Conservation (phyloP, 2,797 vertebrate species). For the Onychomys torridus region DNA sequence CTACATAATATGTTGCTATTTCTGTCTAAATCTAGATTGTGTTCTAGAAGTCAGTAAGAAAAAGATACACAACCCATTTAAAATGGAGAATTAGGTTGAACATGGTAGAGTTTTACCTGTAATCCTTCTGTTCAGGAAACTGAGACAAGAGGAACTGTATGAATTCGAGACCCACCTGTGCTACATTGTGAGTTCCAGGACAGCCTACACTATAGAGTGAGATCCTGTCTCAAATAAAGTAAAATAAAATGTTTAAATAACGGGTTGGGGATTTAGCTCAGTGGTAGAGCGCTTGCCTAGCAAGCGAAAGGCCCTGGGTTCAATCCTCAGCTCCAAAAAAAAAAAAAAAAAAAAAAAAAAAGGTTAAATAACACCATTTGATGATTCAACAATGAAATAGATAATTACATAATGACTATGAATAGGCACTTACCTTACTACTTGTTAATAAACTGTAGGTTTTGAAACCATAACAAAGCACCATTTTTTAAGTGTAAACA, state of each 20-base stretch:
- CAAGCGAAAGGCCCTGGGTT: no score
- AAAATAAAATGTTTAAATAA: background rate
- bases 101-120: background rate
- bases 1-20: slow-evolving; percentile 14
- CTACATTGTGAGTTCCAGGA: background rate
- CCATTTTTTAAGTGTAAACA: background rate
- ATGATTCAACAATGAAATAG: slow-evolving; percentile 43
- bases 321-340: no score
- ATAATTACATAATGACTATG: slow-evolving; percentile 45
- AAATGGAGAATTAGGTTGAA: slow-evolving; percentile 38
- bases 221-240: background rate
- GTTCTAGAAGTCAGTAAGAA: slow-evolving; percentile 59
- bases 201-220: background rate
- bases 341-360: no score
- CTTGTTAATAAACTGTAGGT: slow-evolving; percentile 56
- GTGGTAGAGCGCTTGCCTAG: no score
- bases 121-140: background rate
- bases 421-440: slow-evolving; percentile 32
- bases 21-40: slow-evolving; percentile 27
- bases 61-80: slow-evolving; percentile 27
- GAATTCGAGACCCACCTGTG: background rate
- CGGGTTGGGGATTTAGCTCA: no score
- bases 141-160: background rate
- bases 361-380: slow-evolving; percentile 11
- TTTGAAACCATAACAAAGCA: slow-evolving; percentile 47